A percentile compares a stretch with the other conserved stretches of the same genome.
Evolutionary conservation across 2,797 vertebrate species (phyloP).

Genomic region (Fistularia tabacaria): DNA sequence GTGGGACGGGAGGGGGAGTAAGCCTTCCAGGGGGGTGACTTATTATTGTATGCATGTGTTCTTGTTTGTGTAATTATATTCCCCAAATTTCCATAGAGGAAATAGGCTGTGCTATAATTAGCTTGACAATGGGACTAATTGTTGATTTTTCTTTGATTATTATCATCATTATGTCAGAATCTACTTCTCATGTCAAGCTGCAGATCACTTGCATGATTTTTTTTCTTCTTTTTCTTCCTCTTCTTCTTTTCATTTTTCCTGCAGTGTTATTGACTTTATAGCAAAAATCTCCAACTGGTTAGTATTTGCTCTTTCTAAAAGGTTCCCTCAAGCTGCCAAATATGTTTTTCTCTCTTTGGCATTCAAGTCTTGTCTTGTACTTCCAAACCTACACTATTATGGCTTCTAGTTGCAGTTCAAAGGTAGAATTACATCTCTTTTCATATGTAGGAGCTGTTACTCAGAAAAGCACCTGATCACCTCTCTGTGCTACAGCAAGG

Average conservation of each 20-base stretch:
- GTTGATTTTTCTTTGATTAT: slow-evolving; percentile 48
- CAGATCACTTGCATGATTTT: slow-evolving; percentile 14
- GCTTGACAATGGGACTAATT: slow-evolving; percentile 70
- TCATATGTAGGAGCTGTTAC: slow-evolving; percentile 54
- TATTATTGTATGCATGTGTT: slow-evolving; percentile 46
- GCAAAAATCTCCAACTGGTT: slow-evolving; percentile 24
- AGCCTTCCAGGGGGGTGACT: slow-evolving; percentile 54
- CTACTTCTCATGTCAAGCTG: slow-evolving; percentile 13
- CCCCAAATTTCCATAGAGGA: slow-evolving; percentile 54
- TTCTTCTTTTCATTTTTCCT: slow-evolving; percentile 3
- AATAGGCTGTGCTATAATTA: slow-evolving; percentile 71
- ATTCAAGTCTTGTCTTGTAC: slow-evolving; percentile 52
- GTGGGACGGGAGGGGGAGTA: slow-evolving; percentile 25
- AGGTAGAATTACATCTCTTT: slow-evolving; percentile 61
- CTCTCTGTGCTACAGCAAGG: slow-evolving; percentile 24
- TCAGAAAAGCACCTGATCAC: slow-evolving; percentile 40
- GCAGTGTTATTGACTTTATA: slow-evolving; percentile 15
- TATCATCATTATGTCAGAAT: slow-evolving; percentile 39
- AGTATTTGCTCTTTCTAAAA: slow-evolving; percentile 41
- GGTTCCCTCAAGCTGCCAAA: slow-evolving; percentile 28
- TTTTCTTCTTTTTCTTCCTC: neutral
- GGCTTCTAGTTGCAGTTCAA: slow-evolving; percentile 54
- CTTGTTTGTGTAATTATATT: slow-evolving; percentile 69
- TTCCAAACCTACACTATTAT: slow-evolving; percentile 50
- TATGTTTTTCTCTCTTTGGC: slow-evolving; percentile 21